Conservation (phyloP, 1,140 invertebrate species). For the Drosophila pallidifrons region DNA sequence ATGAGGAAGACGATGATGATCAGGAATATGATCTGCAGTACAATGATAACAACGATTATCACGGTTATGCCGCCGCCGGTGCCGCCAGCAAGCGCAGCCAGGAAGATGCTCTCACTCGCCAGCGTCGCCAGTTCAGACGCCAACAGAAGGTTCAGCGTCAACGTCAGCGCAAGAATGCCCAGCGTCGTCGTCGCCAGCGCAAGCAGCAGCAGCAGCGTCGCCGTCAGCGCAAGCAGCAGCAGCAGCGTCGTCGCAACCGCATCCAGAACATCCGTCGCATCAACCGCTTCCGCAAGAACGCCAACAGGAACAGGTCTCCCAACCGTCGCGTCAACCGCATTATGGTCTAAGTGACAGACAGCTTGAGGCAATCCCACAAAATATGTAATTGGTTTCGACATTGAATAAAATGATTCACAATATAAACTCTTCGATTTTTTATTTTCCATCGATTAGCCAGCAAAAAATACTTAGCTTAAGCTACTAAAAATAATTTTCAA, state of each 20-base stretch:
- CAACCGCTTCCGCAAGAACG: constrained; percentile 57
- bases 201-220: constrained; percentile 62
- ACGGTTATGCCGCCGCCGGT: constrained; percentile 4
- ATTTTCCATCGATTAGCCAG: not conserved
- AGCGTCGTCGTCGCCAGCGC: constrained; percentile 62
- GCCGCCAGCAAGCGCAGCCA: constrained; percentile 32
- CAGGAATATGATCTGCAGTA: constrained; percentile 27
- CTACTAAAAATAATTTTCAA: too few species aligned
- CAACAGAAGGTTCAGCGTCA: constrained; percentile 52
- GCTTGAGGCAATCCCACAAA: constrained; percentile 13
- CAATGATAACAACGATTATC: constrained; percentile 4
- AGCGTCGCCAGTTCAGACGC: constrained; percentile 52
- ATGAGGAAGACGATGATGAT: constrained; percentile 29
- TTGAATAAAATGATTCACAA: constrained; percentile 4
- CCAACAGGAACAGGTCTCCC: constrained; percentile 37
- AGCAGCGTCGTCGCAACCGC: constrained; percentile 55
- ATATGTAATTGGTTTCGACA: not conserved
- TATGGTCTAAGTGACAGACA: too few species aligned
- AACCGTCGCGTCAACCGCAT: constrained; percentile 50
- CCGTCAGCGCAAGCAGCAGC: constrained; percentile 60
- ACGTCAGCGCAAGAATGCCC: constrained; percentile 47
- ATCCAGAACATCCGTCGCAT: constrained; percentile 51
- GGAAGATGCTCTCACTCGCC: constrained; percentile 39
- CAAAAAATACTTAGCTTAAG: too few species aligned
- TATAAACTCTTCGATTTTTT: not conserved